Evolutionary conservation across 2,797 vertebrate species (phyloP).

Genomic region (Sphenodon punctatus): DNA sequence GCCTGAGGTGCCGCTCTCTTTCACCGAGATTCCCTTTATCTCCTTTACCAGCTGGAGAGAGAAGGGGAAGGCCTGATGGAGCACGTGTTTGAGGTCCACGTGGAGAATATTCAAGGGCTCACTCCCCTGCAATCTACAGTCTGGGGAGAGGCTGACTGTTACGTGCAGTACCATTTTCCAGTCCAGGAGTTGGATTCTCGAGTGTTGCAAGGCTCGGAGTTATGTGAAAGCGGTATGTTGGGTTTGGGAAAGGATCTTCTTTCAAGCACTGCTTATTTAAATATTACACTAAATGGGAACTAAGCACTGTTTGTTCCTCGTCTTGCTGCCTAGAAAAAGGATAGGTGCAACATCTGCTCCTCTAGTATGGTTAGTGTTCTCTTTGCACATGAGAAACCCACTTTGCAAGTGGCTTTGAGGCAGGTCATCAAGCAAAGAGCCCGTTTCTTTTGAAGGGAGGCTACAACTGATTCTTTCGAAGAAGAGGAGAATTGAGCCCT

Average conservation of each 20-base stretch:
- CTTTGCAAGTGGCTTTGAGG: accelerated
- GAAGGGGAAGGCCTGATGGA: conserved; percentile 74
- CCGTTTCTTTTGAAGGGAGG: neutral
- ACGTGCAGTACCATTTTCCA: conserved; percentile 91
- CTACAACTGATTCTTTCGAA: too few species aligned
- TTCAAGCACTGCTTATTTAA: neutral
- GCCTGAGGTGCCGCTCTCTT: accelerated
- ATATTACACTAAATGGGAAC: too few species aligned
- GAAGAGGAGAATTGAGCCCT: too few species aligned
- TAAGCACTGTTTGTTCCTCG: accelerated
- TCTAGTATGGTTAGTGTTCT: accelerated
- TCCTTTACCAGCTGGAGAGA: conserved; percentile 61
- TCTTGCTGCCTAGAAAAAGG: neutral
- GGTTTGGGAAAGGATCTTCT: neutral
- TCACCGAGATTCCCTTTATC: neutral
- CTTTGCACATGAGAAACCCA: neutral
- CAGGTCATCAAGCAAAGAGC: neutral
- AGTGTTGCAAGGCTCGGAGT: conserved; percentile 52
- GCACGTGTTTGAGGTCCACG: conserved; percentile 87
- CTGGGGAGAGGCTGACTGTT: conserved; percentile 98
- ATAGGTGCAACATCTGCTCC: neutral
- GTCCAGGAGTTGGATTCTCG: conserved; percentile 70
- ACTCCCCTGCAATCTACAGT: conserved; percentile 90
- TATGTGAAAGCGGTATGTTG: conserved; percentile 79
- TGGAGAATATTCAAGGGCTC: conserved; percentile 87